phyloP scores from a whole-genome alignment of 2,888 invertebrate species.

The Thecophora atra region DNA sequence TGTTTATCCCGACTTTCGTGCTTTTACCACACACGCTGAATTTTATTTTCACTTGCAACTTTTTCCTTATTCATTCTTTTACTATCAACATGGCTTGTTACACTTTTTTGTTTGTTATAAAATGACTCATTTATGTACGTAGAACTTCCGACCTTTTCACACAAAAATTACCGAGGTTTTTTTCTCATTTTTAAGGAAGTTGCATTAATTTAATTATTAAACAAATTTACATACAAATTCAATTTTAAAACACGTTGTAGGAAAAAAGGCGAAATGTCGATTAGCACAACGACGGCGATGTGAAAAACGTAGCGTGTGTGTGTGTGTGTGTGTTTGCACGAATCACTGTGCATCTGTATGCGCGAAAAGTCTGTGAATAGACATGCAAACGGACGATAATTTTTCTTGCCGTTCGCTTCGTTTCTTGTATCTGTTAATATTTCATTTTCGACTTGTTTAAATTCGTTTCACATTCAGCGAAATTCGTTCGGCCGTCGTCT shows the following conservation, averaged over 20 bases:
- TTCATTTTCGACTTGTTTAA: not conserved
- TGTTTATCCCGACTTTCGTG: too few relatives aligned
- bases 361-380: not conserved
- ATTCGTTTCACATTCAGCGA: not conserved
- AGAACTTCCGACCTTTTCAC: not conserved
- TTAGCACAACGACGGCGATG: too few relatives aligned
- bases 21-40: not conserved
- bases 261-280: constrained; percentile 15
- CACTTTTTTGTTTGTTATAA: not conserved
- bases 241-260: not conserved
- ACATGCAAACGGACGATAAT: not conserved
- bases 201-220: not conserved
- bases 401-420: not conserved
- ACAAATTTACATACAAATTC: too few relatives aligned
- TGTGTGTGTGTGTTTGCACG: not conserved
- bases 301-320: not conserved
- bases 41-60: not conserved
- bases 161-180: not conserved
- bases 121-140: not conserved
- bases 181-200: not conserved
- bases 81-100: not conserved
- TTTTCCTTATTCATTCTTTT: not conserved
- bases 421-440: not conserved
- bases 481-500: not conserved
- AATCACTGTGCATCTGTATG: not conserved